phyloP scores from a whole-genome alignment of 2,797 vertebrate genomes.

The Buceros bicornis region DNA sequence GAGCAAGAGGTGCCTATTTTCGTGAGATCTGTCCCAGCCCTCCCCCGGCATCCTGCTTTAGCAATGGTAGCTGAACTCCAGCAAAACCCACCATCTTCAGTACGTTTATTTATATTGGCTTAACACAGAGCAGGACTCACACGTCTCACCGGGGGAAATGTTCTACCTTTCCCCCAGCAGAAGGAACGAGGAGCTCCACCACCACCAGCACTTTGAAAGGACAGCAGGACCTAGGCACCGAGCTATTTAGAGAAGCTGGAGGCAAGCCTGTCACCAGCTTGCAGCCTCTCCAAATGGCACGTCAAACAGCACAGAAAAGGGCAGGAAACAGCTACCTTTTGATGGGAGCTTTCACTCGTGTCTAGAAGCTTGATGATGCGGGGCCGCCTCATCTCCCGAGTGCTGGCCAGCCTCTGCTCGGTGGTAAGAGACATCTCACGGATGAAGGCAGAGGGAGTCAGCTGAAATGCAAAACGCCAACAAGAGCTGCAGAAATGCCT shows the following conservation, averaged over 20 bases:
- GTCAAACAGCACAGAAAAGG: not conserved
- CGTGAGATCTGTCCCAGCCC: not conserved
- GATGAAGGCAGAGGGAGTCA: slow-evolving; percentile 87
- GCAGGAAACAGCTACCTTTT: slow-evolving; percentile 83
- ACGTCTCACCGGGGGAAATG: accelerated
- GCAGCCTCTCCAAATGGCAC: not conserved
- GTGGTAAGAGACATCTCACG: slow-evolving; percentile 88
- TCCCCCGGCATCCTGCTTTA: not conserved
- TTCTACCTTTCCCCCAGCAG: not conserved
- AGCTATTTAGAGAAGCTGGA: not conserved
- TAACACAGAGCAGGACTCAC: not conserved
- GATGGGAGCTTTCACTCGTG: slow-evolving; percentile 80
- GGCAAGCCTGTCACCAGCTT: not conserved
- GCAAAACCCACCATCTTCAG: not conserved
- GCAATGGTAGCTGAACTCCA: not conserved
- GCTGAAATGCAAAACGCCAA: slow-evolving; percentile 79
- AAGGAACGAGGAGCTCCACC: not conserved
- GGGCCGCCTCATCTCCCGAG: slow-evolving; percentile 75
- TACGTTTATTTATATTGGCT: not conserved
- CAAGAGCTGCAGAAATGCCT: slow-evolving; percentile 1
- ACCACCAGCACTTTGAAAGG: not conserved
- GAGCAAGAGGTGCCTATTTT: not conserved
- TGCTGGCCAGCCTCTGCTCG: slow-evolving; percentile 83
- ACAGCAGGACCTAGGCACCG: not conserved
- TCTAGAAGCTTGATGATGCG: slow-evolving; percentile 85